Base-by-base conservation (phyloP, 2,888 invertebrate species). In the Xestia rhomboidea region DNA sequence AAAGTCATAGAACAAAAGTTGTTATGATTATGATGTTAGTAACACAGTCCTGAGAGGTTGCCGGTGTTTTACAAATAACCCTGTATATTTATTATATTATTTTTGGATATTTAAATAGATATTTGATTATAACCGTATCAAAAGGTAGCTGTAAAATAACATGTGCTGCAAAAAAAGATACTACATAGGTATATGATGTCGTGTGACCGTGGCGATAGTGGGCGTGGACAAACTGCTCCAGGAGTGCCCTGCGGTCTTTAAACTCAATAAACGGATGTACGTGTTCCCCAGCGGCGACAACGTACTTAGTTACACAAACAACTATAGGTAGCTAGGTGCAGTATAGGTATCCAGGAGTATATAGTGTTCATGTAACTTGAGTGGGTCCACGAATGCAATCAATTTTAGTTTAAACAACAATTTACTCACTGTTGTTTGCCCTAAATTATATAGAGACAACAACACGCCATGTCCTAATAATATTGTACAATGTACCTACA, bases 221-320 rank as follows among this genome's bases (percentile, higher is more conserved):
- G 30, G 64, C 27, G 71, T 57, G 41, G 30, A 13, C 15, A 69
- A 44, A 49, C 51, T 27, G 34, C 41, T 70, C 68, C 77, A 8
- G 11, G 51, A 69, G 77, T 49, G 64, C 64, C 27, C 54, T 66
- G 68, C 68, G 44, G 46, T 66, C 49, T 81, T 44, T 72, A 66
- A 82, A 72, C 72, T 77, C 64, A 66, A 82, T 82, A 82, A 82
- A 51, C 44, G n/a, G 46, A 21, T 60, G 77, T 41, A 66, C 81
- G 83, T 82, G 81, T 44, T 77, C 49, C 64, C 38, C n/a, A 41
- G 34, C 18, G 15, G 38, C 0, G 63, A 72, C 51, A 72, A 51
- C 34, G 27, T 60, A 82, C 82, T 82, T 77, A 68, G 60, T 72
- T 72, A 0, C 11, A 54, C 60, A 68, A 77, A 81, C 72, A 77